A percentile compares a stretch with the other conserved stretches of the same genome.
phyloP scores from a whole-genome alignment of 2,113 vertebrate species.

The Typhlomys cinereus region DNA sequence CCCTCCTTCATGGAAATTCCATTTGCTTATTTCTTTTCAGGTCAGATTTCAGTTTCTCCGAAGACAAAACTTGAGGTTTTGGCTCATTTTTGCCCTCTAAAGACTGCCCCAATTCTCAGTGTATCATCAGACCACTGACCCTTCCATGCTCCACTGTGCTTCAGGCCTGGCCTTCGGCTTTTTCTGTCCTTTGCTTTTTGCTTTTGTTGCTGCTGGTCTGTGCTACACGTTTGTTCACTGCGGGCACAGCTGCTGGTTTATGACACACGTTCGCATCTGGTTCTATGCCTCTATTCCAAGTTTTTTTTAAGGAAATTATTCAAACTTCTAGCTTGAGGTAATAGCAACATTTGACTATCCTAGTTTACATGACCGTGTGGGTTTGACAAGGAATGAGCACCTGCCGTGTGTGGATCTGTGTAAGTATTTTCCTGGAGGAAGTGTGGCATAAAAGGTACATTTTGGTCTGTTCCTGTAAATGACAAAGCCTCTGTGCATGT shows the following conservation, averaged over 20 bases:
- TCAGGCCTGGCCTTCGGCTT: background rate
- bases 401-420: background rate
- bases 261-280: background rate
- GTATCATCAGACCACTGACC: background rate
- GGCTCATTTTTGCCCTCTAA: background rate
- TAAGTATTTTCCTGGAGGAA: slow-evolving; percentile 36
- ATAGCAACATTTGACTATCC: slow-evolving; percentile 30
- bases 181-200: background rate
- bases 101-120: background rate
- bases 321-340: slow-evolving; percentile 46
- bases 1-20: background rate
- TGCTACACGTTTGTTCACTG: background rate
- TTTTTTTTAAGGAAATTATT: slow-evolving; percentile 36
- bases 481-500: background rate
- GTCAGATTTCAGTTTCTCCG: background rate
- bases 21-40: background rate
- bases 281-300: background rate
- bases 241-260: background rate
- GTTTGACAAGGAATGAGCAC: background rate
- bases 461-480: background rate
- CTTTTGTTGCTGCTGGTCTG: background rate
- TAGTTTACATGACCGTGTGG: background rate
- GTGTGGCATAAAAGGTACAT: background rate
- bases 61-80: background rate
- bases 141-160: background rate